Percentiles rank a stretch among this genome's conserved stretches.
Conservation (phyloP, 2,113 vertebrate genomes). For the Paramisgurnus dabryanus region DNA sequence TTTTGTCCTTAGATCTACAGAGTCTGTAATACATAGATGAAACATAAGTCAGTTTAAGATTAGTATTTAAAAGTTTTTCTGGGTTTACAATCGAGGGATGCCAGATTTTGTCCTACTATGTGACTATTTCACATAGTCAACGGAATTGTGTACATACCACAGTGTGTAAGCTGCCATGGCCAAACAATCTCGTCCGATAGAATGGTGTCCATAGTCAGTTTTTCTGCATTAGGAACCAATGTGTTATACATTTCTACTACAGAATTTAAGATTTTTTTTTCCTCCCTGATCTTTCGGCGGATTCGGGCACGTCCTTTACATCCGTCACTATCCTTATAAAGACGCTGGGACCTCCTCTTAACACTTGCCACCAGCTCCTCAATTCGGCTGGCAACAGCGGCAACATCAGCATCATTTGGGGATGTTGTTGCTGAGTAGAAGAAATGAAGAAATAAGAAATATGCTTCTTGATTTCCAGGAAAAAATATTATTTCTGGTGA, state of each 20-base stretch:
- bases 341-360: too few species aligned
- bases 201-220: not conserved
- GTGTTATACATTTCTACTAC: not conserved
- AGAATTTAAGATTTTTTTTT: not conserved
- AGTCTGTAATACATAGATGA: constrained; percentile 13
- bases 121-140: not conserved
- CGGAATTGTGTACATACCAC: constrained; percentile 16
- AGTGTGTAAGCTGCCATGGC: constrained; percentile 12
- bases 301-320: not conserved
- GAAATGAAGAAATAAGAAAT: not conserved
- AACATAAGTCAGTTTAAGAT: not conserved
- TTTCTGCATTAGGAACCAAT: not conserved
- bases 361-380: not conserved
- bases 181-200: not conserved
- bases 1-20: not conserved
- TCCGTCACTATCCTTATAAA: too few species aligned
- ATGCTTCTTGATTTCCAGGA: not conserved
- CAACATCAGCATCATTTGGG: not conserved
- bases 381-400: not conserved
- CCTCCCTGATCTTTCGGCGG: constrained; percentile 17
- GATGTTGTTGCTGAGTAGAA: not conserved
- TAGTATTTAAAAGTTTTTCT: not conserved
- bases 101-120: not conserved
- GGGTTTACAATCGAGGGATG: not conserved
- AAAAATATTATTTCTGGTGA: not conserved